Evolutionary conservation across 2,888 invertebrate genomes (phyloP).

Genomic region (Drosophila helvetica): DNA sequence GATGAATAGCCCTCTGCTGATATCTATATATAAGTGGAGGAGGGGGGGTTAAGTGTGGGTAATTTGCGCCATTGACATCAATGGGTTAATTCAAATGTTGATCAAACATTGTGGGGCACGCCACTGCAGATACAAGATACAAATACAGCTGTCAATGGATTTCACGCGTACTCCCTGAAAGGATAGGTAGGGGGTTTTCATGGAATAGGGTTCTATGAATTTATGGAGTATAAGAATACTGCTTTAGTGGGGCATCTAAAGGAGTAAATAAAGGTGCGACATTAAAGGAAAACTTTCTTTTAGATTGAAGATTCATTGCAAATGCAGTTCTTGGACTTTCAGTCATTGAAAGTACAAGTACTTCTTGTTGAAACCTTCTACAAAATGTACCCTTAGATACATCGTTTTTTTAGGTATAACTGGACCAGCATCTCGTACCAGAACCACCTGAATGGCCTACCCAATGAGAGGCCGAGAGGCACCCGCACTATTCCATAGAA

Average conservation of each 20-base stretch:
- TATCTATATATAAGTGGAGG: constrained; percentile 13
- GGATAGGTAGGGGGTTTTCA: neutral
- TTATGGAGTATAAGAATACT: constrained; percentile 10
- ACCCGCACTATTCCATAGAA: constrained; percentile 55
- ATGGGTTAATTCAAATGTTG: constrained; percentile 49
- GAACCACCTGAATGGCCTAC: neutral
- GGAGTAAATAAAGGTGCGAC: too few species aligned
- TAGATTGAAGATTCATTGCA: neutral
- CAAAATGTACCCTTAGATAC: neutral
- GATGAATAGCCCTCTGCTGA: constrained; percentile 18
- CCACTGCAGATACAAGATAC: constrained; percentile 15
- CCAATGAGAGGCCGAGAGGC: constrained; percentile 5
- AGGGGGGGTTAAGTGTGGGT: constrained; percentile 6
- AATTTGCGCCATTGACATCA: constrained; percentile 40
- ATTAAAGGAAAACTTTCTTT: neutral
- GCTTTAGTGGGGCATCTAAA: neutral
- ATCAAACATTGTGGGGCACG: constrained; percentile 47
- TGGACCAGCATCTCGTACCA: neutral
- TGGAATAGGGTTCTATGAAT: neutral
- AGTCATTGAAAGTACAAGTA: neutral
- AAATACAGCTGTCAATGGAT: constrained; percentile 57
- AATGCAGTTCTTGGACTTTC: neutral
- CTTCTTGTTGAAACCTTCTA: neutral
- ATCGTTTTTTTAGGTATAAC: neutral
- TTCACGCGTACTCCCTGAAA: constrained; percentile 17